Base-by-base conservation (phyloP, 2,888 invertebrate species). In the Microctonus hyperodae region DNA sequence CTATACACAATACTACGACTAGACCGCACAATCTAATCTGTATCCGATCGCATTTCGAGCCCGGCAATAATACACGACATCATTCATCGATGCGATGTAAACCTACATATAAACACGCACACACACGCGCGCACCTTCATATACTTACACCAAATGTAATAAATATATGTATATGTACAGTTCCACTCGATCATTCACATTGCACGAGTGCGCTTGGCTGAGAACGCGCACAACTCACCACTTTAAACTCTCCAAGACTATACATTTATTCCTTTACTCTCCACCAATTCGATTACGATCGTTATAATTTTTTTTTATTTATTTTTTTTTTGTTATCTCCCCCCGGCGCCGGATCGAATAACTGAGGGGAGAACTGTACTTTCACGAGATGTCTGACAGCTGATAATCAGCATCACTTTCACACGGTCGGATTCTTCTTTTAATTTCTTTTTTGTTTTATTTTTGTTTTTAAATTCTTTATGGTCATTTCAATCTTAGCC, bases 131-230 rank as follows among this genome's bases (percentile, higher is more conserved):
- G n/a, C n/a, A 37, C 13, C n/a, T n/a, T n/a, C n/a, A 35, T 35
- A 13, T n/a, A n/a, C n/a, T n/a, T n/a, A n/a, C n/a, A n/a, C n/a
- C n/a, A n/a, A n/a, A n/a, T n/a, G n/a, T n/a, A n/a, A n/a, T n/a
- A n/a, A n/a, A n/a, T 44, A 20, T 16, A 20, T 44, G 44, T 44
- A 16, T n/a, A 44, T 44, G 16, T 44, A 44, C 44, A 44, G 59
- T 59, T 44, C 59, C 59, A 59, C 59, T 59, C 59, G 44, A 59
- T 59, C 44, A 59, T 61, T 61, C 61, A 51, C 61, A 61, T 61
- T 61, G 51, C 61, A 50, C 61, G 51, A 51, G 35, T 61, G 53
- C 33, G 35, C 31, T 59, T 44, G 59, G 55, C 16, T 25, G 44
- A 59, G 59, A 44, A 22, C 44, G 44, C 23, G 25, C 59, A 44